Evolutionary conservation across 2,113 vertebrate species (phyloP).

Genomic region (Ranitomeya imitator): DNA sequence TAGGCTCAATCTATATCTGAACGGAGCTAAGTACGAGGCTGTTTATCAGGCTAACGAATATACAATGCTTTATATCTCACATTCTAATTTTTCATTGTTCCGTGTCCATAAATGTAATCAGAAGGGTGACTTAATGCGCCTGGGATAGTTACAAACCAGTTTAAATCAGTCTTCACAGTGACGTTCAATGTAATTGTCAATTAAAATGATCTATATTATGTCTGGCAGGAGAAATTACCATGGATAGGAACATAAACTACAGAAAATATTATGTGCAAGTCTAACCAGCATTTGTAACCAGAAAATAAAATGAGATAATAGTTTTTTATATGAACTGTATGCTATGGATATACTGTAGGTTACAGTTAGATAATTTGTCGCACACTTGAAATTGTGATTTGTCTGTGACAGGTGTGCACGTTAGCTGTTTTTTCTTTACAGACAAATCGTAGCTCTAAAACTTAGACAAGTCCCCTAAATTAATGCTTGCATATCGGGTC

Average conservation of each 20-base stretch:
- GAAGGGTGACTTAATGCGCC: background rate
- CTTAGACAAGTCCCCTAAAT: too few species aligned
- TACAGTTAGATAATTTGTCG: too few species aligned
- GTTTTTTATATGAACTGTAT: background rate
- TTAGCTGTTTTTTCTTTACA: too few species aligned
- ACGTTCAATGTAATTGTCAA: conserved; percentile 24
- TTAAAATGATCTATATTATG: conserved; percentile 13
- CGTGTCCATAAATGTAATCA: conserved; percentile 36
- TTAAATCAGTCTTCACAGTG: conserved; percentile 10
- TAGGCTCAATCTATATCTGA: conserved; percentile 27
- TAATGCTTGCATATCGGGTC: too few species aligned
- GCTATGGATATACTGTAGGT: too few species aligned
- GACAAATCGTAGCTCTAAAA: too few species aligned
- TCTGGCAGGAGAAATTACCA: background rate
- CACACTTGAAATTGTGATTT: background rate
- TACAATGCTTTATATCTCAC: conserved; percentile 25
- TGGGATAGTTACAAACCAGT: conserved; percentile 3
- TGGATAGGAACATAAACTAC: background rate
- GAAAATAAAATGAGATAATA: background rate
- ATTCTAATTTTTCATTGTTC: conserved; percentile 13
- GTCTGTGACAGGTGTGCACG: too few species aligned
- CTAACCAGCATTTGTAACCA: background rate
- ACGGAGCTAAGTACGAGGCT: conserved; percentile 10
- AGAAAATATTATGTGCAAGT: background rate
- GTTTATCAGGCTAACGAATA: conserved; percentile 33